Evolutionary conservation across 2,113 vertebrate species (phyloP).

Genomic region (Atherinomorus stipes): DNA sequence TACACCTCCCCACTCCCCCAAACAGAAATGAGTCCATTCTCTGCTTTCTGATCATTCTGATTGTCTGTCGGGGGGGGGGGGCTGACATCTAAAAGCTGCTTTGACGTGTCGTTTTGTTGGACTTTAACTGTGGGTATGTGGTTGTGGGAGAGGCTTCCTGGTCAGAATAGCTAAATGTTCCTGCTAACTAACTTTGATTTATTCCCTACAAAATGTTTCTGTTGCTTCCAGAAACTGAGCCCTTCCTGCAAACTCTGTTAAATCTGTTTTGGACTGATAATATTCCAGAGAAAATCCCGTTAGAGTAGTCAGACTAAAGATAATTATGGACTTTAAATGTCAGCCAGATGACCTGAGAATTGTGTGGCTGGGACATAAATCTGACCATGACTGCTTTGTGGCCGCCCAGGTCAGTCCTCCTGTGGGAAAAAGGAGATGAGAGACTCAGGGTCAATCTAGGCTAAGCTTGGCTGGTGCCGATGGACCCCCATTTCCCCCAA

Average conservation of each 20-base stretch:
- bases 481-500: slow-evolving; percentile 41
- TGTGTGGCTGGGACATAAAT: slow-evolving; percentile 65
- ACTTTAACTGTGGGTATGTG: too few relatives aligned
- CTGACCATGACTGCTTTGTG: slow-evolving; percentile 64
- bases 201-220: background rate
- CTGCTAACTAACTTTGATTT: too few relatives aligned
- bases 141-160: too few relatives aligned
- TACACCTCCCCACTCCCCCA: too few relatives aligned
- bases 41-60: too few relatives aligned
- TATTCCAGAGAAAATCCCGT: background rate
- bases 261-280: background rate
- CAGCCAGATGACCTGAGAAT: slow-evolving; percentile 18
- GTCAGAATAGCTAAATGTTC: too few relatives aligned
- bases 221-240: background rate
- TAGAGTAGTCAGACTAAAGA: background rate
- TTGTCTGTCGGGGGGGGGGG: too few relatives aligned
- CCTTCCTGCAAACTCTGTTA: background rate
- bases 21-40: too few relatives aligned
- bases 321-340: slow-evolving; percentile 14
- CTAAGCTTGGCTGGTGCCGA: slow-evolving; percentile 79
- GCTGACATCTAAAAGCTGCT: too few relatives aligned
- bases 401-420: slow-evolving; percentile 52
- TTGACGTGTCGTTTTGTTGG: too few relatives aligned
- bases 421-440: slow-evolving; percentile 75
- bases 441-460: slow-evolving; percentile 75